Base-by-base conservation (phyloP, 2,888 invertebrate species). In the Arrhopalites spinosus region DNA sequence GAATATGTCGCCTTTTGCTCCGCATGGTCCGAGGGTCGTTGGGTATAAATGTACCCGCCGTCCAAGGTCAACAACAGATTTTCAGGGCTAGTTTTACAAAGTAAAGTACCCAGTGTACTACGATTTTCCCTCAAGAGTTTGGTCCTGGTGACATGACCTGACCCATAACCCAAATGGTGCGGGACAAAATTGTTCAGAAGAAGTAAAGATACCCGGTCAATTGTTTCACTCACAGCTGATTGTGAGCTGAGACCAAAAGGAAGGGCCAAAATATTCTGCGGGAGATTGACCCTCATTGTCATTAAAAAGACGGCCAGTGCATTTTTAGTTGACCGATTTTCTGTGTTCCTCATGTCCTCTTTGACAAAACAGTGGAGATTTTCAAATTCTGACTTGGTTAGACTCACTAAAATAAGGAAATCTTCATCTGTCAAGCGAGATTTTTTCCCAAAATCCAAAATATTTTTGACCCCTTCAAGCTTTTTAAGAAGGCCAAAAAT, bases 221-320 rank as follows among this genome's bases (percentile, higher is more conserved):
- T 74, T 0, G 50, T 71, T n/a, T 23, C 25, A 50, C 70, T 71
- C 1, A 79, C 59, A 11, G 29, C 43, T 7, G 27, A 30, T 29
- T 73, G 70, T 2, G 23, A 15, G 0, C 13, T 11, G 11, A 78
- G 29, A 13, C 77, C 77, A 64, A 79, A 79, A 8, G 78, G 30
- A 8, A 23, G 50, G 1, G 53, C 70, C 0, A 79, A 11, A 0
- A 77, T 13, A 17, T 50, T 56, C 30, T 78, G 77, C 3, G 78
- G 73, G 0, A 77, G 17, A 15, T 71, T 72, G 0, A 78, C 50
- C 0, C 78, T 36, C 7, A 79, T 8, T 43, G 76, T 77, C 30
- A 67, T 68, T 15, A 79, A 27, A 50, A 79, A 67, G 1, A 79
- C 59, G 15, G 63, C 78, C 5, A 79, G 47, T 13, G 79, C 76